phyloP scores from a whole-genome alignment of 2,113 vertebrate genomes.

The Epinephelus fuscoguttatus region DNA sequence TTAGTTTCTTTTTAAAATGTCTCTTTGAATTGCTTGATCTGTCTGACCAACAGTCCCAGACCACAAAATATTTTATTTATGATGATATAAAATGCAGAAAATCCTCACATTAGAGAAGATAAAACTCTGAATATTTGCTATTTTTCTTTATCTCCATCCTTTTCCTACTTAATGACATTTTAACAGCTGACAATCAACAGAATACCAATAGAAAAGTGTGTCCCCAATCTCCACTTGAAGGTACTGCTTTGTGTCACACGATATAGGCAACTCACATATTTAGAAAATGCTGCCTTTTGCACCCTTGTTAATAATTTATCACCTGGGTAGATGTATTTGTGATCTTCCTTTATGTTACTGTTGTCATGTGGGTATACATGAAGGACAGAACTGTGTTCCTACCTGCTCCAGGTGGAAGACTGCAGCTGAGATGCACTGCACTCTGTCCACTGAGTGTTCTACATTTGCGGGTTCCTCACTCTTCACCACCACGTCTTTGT shows the following conservation, averaged over 20 bases:
- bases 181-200: no score
- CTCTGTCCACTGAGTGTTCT: conserved; percentile 90
- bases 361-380: not conserved
- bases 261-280: not conserved
- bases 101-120: not conserved
- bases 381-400: not conserved
- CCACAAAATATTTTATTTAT: not conserved
- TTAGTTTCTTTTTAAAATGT: not conserved
- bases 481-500: conserved; percentile 92
- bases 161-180: no score
- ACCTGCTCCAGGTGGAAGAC: conserved; percentile 94
- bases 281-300: no score
- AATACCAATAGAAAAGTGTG: no score
- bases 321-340: no score
- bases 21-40: not conserved
- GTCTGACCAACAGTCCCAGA: not conserved
- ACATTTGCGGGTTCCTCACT: conserved; percentile 85
- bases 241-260: no score
- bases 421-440: conserved; percentile 97
- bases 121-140: no score
- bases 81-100: not conserved
- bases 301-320: no score
- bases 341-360: not conserved
- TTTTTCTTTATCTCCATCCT: no score
- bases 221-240: no score